These are phyloP conservation scores for Rhadina sibilatrix DNA, from an alignment of 2,113 vertebrate genomes.

Conservation along the genomic window DNA sequence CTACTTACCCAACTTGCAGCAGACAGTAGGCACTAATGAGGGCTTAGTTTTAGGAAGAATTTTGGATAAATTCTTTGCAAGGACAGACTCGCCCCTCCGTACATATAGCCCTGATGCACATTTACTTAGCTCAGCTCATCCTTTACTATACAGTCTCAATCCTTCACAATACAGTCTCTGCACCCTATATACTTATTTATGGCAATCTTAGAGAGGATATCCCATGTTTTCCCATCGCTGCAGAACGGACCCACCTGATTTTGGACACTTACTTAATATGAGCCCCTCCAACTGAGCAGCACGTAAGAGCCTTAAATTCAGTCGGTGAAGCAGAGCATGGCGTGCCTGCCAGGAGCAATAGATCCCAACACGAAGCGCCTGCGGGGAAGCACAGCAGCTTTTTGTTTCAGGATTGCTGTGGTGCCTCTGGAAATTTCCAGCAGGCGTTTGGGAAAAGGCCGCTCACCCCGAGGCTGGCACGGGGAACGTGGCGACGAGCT, in stretches of 20 bases:
- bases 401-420: background rate
- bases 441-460: background rate
- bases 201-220: background rate
- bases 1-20: background rate
- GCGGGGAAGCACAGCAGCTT: background rate
- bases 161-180: background rate
- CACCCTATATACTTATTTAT: background rate
- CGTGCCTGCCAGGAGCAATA: background rate
- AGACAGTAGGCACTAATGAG: background rate
- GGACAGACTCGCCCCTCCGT: background rate
- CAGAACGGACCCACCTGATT: background rate
- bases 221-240: background rate
- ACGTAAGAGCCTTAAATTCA: background rate
- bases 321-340: background rate
- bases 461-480: background rate
- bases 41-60: background rate
- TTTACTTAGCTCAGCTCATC: background rate
- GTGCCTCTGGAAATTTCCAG: constrained; percentile 28
- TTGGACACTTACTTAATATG: background rate
- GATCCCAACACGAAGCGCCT: background rate
- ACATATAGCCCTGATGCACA: fast-evolving
- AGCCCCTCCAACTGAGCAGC: background rate
- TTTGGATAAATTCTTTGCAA: background rate
- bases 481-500: background rate
- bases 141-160: background rate